Evolutionary conservation across 2,888 invertebrate species (phyloP), one percentile per base, ranked within the genome.

Genomic region (Frankliniella fusca): DNA sequence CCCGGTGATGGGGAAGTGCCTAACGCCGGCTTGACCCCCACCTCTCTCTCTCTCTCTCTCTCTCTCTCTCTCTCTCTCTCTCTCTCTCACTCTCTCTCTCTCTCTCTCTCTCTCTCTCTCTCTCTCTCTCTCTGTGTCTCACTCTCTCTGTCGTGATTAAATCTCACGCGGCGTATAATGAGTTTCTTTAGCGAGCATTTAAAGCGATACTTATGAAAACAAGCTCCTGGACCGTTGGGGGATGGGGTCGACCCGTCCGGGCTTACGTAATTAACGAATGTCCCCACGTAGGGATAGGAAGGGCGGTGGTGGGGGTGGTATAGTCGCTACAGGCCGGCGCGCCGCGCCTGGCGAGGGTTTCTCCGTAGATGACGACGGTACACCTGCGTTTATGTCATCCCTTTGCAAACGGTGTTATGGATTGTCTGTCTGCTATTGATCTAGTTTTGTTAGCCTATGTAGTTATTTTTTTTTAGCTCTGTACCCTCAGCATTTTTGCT

Each of bases 101-200:
- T 38, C 38, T 38, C 38, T 38, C 38, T 38, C 38, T 38, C 38
- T 38, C 38, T 38, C 38, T 38, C 38, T 38, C 38, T 38, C 38
- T 38, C 38, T 38, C 38, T 38, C 38, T 38, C 38, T 38, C 38
- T 38, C 38, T 38, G 3, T 38, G 3, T 38, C 38, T 38, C 38
- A 3, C 38, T 38, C 3, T 3, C 38, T 38, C 38, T 76, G 70
- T 8, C 27, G 23, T 76, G 70, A 76, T 76, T 76, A 27, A 23
- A 27, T n/a, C 70, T 27, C 70, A 27, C 70, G 27, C 61, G 20
- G 38, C 23, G 70, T 76, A 76, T 76, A 76, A 76, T 76, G 70
- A 76, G 70, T 76, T 76, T 76, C 70, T 76, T 76, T n/a, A 76
- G 70, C 23, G 70, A 23, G 70, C 70, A 76, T 76, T 76, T 76